phyloP scores from a whole-genome alignment of 2,888 invertebrate species.

The Corbicula japonica region DNA sequence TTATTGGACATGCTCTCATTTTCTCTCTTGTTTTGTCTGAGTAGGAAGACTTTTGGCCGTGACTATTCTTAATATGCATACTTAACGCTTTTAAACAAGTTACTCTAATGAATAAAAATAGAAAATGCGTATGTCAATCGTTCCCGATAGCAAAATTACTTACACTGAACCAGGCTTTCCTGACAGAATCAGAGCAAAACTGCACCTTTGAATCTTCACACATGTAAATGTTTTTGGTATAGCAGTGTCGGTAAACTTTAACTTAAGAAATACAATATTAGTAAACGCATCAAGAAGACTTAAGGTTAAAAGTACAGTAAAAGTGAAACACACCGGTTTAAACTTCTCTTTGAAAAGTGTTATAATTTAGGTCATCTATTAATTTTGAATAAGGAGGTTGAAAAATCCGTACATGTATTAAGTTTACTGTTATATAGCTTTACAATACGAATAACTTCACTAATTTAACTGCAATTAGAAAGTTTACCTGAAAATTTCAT shows the following conservation, averaged over 20 bases:
- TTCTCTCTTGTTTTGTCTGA: not conserved
- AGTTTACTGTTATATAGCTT: not conserved
- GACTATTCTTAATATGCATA: too few species aligned
- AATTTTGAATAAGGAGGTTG: too few species aligned
- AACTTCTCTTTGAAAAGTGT: too few species aligned
- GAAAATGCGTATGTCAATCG: not conserved
- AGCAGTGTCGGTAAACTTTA: slow-evolving; percentile 4
- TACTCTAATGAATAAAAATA: not conserved
- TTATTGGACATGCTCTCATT: not conserved
- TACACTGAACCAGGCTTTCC: not conserved
- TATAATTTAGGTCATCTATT: too few species aligned
- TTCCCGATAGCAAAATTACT: not conserved
- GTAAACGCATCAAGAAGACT: too few species aligned
- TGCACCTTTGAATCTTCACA: slow-evolving; percentile 10
- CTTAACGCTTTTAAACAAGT: too few species aligned
- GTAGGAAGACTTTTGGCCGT: too few species aligned
- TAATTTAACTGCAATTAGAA: not conserved
- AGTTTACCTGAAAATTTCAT: not conserved
- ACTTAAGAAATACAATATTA: too few species aligned
- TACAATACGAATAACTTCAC: not conserved
- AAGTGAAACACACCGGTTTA: too few species aligned
- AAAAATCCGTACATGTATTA: not conserved
- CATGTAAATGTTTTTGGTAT: not conserved
- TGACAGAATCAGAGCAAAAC: not conserved
- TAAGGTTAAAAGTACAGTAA: too few species aligned